phyloP scores from a whole-genome alignment of 2,113 vertebrate species.

The Corvus cornix region DNA sequence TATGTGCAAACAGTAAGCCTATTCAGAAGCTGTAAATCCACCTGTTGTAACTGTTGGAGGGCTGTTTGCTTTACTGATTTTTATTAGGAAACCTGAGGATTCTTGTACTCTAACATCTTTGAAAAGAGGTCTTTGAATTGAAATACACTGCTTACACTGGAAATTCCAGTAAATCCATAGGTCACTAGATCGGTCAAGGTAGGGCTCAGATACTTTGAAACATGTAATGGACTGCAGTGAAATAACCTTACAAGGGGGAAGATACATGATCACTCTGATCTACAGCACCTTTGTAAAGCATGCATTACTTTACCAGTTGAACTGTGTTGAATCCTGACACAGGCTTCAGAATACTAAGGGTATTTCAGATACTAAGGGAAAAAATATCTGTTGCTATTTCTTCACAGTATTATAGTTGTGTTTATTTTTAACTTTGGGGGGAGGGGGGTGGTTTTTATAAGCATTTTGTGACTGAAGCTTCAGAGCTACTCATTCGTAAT shows the following conservation, averaged over 20 bases:
- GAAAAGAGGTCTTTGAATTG: conserved; percentile 61
- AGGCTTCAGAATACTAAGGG: not conserved
- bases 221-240: not conserved
- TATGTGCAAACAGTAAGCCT: conserved; percentile 73
- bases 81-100: conserved; percentile 79
- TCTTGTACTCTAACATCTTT: conserved; percentile 63
- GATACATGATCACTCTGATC: not conserved
- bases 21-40: conserved; percentile 77
- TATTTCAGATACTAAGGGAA: not conserved
- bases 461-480: not conserved
- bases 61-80: conserved; percentile 77
- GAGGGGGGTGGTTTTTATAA: not conserved
- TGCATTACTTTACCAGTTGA: not conserved
- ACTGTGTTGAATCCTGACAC: not conserved
- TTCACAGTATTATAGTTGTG: not conserved
- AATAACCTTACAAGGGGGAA: not conserved
- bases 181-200: not conserved
- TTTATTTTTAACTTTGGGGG: not conserved
- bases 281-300: not conserved
- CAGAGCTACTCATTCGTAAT: not conserved
- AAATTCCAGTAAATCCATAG: conserved; percentile 50
- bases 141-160: conserved; percentile 26
- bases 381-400: not conserved
- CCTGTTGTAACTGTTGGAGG: conserved; percentile 73
- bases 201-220: not conserved